Conservation (phyloP, 2,888 invertebrate species). For the Chymomyza caudatula region DNA sequence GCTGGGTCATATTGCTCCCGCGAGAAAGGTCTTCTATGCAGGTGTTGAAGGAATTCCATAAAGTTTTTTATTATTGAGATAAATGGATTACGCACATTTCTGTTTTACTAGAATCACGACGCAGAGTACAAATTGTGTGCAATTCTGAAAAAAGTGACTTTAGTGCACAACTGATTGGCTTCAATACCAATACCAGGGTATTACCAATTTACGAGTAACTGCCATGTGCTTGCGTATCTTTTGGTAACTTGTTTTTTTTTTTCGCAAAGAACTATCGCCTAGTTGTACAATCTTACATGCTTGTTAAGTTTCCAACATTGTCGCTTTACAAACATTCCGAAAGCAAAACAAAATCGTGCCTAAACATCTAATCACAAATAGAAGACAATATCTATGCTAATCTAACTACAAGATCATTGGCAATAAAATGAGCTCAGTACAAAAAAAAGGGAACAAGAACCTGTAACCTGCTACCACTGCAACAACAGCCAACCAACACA, state of each 20-base stretch:
- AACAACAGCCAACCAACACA: slow-evolving; percentile 48
- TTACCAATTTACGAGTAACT: too few relatives aligned
- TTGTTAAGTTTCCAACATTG: slow-evolving; percentile 55
- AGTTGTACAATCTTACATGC: slow-evolving; percentile 30
- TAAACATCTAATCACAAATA: slow-evolving; percentile 67
- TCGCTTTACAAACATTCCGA: slow-evolving; percentile 30
- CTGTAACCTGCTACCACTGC: slow-evolving; percentile 57
- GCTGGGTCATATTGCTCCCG: too few relatives aligned
- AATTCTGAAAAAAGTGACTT: too few relatives aligned
- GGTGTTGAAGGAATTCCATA: too few relatives aligned
- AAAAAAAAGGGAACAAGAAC: slow-evolving; percentile 49
- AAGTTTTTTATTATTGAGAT: too few relatives aligned
- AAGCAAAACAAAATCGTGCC: slow-evolving; percentile 59
- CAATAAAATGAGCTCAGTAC: slow-evolving; percentile 58
- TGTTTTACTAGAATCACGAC: too few relatives aligned
- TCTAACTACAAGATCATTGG: slow-evolving; percentile 69
- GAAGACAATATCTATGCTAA: slow-evolving; percentile 73
- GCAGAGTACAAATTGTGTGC: too few relatives aligned
- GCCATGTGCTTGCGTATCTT: too few relatives aligned
- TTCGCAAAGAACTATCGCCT: slow-evolving; percentile 31
- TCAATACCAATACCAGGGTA: too few relatives aligned
- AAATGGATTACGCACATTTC: too few relatives aligned
- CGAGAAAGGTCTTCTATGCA: too few relatives aligned
- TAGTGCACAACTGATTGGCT: too few relatives aligned
- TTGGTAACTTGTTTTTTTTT: slow-evolving; percentile 24